Base-by-base conservation (phyloP, 2,888 invertebrate species). In the Sepiola atlantica region DNA sequence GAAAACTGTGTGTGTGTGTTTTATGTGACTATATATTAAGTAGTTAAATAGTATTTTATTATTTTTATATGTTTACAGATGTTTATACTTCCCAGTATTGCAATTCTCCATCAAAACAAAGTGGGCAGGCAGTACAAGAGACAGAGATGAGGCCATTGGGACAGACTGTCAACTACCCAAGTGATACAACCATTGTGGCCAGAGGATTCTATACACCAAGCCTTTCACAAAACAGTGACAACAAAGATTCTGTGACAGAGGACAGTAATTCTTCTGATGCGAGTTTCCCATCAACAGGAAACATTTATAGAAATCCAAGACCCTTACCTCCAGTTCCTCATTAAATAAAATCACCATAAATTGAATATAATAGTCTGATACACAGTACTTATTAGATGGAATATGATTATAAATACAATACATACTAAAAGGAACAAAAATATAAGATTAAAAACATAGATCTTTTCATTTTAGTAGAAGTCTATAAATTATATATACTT, bases 151-250 rank as follows among this genome's bases (percentile, higher is more conserved):
- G 32, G n/a, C 77, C 77, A 77, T 16, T 77, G n/a, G 77, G 77
- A 77, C 77, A 77, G 77, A 77, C 77, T 10, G 77, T 77, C 77
- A 77, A 77, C 77, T 77, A 77, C n/a, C 77, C 77, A 77, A 77
- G 77, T 77, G 77, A 77, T n/a, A 77, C 77, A 77, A 77, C 77
- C 2, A 77, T 77, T 77, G 77, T 77, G 12, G 77, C 77, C 18
- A 77, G 77, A n/a, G 77, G 77, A 14, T 77, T 77, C n/a, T 77
- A 77, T 18, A 77, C 77, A 77, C 77, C 77, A 77, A 77, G n/a
- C n/a, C n/a, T 77, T 77, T n/a, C n/a, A 77, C 77, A 77, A 77
- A 77, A 77, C 77, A 77, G 3, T n/a, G 77, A 77, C 77, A 77
- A 77, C 77, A 77, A 77, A 77, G 77, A 77, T 12, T 77, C 77